Base-by-base conservation (phyloP, 2,113 vertebrate genomes). In the Apodemus speciosus region DNA sequence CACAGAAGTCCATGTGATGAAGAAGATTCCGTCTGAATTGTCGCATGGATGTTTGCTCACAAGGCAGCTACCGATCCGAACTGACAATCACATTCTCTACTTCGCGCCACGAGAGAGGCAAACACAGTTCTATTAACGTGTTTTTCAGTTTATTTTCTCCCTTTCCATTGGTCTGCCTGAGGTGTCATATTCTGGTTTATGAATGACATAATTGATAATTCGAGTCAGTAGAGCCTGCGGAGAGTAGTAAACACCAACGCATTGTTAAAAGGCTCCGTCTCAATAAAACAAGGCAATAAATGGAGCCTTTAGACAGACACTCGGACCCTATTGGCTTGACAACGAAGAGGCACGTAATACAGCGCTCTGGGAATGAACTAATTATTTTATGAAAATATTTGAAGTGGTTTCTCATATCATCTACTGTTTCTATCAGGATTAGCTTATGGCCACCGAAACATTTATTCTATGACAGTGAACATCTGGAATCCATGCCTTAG, bases 161-260 rank as follows among this genome's bases (percentile, higher is more conserved):
- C 13, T 66, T 35, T 32, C 64, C 30, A 18, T 69, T 69, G 66
- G 32, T 69, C 66, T n/a, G 66, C 35, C 66, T 14, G 87, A 87
- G 30, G 73, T 58, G 76, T 35, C 80, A 9, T 69, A 1, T 64
- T 62, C 56, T 96, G 18, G 56, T 89, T 85, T 87, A 71, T 83
- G 38, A 88, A 75, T 81, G 51, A 32, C 38, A 40, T 21, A 49
- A 87, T 91, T 93, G 51, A 38, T 85, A 43, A 89, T 90, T 85
- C 68, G 46, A 87, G 76, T 93, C 84, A 80, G 51, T 15, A 25
- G 77, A 38, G 56, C 21, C 11, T 38, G 10, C 3, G 11, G 5
- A 80, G 77, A n/a, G 10, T 58, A 15, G 35, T 15, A 58, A 38
- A 40, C 35, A 56, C 51, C 76, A 38, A 25, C 51, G 43, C 21